Evolutionary conservation across 2,113 vertebrate genomes (phyloP), one percentile per base, ranked within the genome.

Genomic region (Ochotona curzoniae): DNA sequence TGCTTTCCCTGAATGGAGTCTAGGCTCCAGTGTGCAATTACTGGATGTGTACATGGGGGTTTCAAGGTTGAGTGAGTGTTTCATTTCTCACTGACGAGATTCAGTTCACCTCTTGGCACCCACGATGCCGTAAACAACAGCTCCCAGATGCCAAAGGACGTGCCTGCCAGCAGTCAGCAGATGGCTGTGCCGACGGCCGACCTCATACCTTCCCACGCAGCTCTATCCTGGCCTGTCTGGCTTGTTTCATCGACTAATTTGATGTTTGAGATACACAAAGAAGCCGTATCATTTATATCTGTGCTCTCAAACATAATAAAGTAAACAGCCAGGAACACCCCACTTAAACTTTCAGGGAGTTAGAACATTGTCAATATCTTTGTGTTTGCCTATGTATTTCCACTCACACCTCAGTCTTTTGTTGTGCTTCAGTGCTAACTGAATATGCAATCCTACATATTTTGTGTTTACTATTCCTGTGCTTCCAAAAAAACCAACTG

Each of bases 11-110:
- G 76, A 96, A 89, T 93, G 94, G 91, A 92, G 70, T 87, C 96
- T 97, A 86, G 90, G 95, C 95, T 97, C 97, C 85, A 51, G 97
- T 94, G 95, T 71, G 23, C 95, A 95, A 96, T 97, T 98, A 97
- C 96, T 96, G 60, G 64, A 57, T 78, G 66, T 93, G 83, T 92
- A 85, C 86, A 89, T 94, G 87, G 67, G 95, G 97, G 96, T 96
- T 96, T 79, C 64, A 66, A 82, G 96, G 96, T 94, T 96, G 92
- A 93, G 84, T 70, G 97, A 97, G 96, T 96, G 96, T 97, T 98
- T 97, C 95, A 96, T 98, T 97, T 98, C 94, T 98, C 97, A 97
- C 96, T 97, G 97, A 97, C 70, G 90, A 88, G 60, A 92, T 32
- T 90, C 82, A 80, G 81, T 66, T 93, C 76, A 91, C 76, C 78